Evolutionary conservation across 2,113 vertebrate species (phyloP).

Genomic region (Falco punctatus): DNA sequence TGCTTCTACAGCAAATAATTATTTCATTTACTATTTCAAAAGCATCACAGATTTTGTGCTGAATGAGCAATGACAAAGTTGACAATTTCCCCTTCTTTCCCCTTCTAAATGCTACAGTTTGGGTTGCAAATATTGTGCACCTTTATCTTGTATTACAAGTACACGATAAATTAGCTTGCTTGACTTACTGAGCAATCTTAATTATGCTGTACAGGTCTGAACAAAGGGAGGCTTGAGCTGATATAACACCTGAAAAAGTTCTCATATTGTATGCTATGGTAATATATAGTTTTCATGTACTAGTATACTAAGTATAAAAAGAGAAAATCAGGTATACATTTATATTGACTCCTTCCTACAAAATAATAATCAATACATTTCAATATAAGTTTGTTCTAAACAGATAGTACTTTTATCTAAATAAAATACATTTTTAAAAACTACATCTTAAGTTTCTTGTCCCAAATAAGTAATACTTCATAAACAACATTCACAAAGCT

Average conservation of each 20-base stretch:
- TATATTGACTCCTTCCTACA: not conserved
- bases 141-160: not conserved
- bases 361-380: not conserved
- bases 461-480: not conserved
- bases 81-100: not conserved
- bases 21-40: not conserved
- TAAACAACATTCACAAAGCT: not conserved
- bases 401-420: not conserved
- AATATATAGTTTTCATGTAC: not conserved
- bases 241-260: not conserved
- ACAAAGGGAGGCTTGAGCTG: not conserved
- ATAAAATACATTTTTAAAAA: not conserved
- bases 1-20: not conserved
- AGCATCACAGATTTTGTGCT: not conserved
- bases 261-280: no score
- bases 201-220: not conserved
- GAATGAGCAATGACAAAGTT: not conserved
- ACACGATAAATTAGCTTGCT: not conserved
- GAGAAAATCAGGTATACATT: not conserved
- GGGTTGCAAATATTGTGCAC: not conserved
- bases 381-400: not conserved
- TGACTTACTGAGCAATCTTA: not conserved
- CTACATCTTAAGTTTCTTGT: not conserved
- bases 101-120: not conserved
- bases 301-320: not conserved